Conservation (phyloP, 2,797 vertebrate genomes). For the Tangara arthus region DNA sequence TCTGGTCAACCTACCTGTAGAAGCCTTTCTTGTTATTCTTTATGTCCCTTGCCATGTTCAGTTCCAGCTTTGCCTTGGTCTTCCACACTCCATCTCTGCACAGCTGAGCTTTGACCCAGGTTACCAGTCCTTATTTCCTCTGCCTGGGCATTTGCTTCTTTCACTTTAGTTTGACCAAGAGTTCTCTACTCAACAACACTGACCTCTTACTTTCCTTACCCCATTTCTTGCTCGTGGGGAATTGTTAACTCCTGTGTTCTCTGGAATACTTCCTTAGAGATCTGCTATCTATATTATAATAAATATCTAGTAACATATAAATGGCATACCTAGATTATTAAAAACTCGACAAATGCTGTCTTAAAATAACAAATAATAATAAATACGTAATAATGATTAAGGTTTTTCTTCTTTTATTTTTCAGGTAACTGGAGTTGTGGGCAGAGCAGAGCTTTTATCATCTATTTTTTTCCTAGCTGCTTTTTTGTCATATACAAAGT, state of each 20-base stretch:
- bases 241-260: background rate
- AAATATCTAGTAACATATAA: background rate
- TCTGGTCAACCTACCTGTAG: background rate
- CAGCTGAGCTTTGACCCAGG: background rate
- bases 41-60: background rate
- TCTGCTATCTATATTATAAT: background rate
- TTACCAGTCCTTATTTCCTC: background rate
- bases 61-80: background rate
- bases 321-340: background rate
- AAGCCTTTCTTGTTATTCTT: background rate
- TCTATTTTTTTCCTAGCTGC: constrained; percentile 97
- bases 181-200: background rate
- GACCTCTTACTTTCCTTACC: background rate
- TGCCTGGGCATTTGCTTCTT: background rate
- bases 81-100: background rate
- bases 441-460: constrained; percentile 95
- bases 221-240: background rate
- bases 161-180: background rate
- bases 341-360: background rate
- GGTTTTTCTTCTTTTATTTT: background rate
- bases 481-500: constrained; percentile 94
- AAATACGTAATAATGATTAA: background rate
- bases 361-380: background rate
- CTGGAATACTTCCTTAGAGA: background rate
- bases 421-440: constrained; percentile 96